Percentiles rank a stretch among this genome's conserved stretches.
Evolutionary conservation across 2,113 vertebrate genomes (phyloP).

Genomic region (Menura novaehollandiae): DNA sequence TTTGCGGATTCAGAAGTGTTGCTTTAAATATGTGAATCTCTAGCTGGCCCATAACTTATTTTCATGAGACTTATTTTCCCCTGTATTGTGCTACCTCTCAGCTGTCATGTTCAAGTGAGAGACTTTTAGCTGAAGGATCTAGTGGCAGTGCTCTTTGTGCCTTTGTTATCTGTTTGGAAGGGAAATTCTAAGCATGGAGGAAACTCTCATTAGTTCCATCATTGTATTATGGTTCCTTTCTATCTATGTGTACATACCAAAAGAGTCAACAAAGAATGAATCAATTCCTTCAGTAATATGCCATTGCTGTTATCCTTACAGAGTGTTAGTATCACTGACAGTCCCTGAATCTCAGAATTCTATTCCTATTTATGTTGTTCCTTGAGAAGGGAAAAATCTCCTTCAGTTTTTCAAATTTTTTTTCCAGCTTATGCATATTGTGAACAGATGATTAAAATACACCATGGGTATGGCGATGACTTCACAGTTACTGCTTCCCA

Average conservation of each 20-base stretch:
- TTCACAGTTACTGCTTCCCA: neutral
- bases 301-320: neutral
- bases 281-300: neutral
- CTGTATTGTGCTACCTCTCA: neutral
- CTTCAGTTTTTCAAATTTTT: neutral
- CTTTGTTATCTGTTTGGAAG: neutral
- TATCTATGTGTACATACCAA: neutral
- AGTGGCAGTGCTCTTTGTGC: neutral
- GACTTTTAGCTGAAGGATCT: neutral
- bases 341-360: neutral
- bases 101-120: neutral
- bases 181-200: neutral
- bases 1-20: neutral
- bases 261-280: neutral
- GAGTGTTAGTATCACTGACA: neutral
- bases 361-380: neutral
- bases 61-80: neutral
- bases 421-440: neutral
- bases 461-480: neutral
- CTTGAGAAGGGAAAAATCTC: neutral
- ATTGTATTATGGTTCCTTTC: neutral
- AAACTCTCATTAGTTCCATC: neutral
- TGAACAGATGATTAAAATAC: slow-evolving; percentile 5
- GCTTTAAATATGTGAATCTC: neutral
- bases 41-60: neutral